Evolutionary conservation across 2,888 invertebrate genomes (phyloP).

Genomic region (Ophraella communa): DNA sequence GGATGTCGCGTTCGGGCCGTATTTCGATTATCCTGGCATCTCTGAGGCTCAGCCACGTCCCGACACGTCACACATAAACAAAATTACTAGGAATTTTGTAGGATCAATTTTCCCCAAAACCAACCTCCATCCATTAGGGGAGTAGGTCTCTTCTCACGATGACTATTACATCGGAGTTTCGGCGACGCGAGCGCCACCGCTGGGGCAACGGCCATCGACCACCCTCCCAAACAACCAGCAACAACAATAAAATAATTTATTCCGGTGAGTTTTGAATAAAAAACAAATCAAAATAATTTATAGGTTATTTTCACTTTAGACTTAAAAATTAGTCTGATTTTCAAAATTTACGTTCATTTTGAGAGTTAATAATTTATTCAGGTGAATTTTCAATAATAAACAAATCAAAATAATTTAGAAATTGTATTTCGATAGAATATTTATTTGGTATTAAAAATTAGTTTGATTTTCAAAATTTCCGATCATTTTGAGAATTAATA

Average conservation of each 20-base stretch:
- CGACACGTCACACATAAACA: slow-evolving; percentile 44
- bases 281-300: too few species aligned
- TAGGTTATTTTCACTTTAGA: too few species aligned
- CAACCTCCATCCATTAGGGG: slow-evolving; percentile 37
- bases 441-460: too few species aligned
- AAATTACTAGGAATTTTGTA: slow-evolving; percentile 58
- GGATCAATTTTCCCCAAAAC: slow-evolving; percentile 35
- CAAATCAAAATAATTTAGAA: too few species aligned
- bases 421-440: too few species aligned
- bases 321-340: too few species aligned
- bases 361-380: too few species aligned
- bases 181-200: background rate
- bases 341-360: too few species aligned
- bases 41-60: slow-evolving; percentile 45
- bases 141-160: slow-evolving; percentile 48
- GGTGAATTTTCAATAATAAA: background rate
- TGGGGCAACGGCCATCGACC: background rate
- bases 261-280: background rate
- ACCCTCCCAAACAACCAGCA: background rate
- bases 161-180: slow-evolving; percentile 45
- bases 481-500: too few species aligned
- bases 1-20: slow-evolving; percentile 38
- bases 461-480: too few species aligned
- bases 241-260: background rate
- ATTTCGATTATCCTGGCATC: slow-evolving; percentile 42